A percentile compares a stretch with the other conserved stretches of the same genome.
Conservation (phyloP, 2,113 vertebrate genomes). For the Xiphophorus hellerii region DNA sequence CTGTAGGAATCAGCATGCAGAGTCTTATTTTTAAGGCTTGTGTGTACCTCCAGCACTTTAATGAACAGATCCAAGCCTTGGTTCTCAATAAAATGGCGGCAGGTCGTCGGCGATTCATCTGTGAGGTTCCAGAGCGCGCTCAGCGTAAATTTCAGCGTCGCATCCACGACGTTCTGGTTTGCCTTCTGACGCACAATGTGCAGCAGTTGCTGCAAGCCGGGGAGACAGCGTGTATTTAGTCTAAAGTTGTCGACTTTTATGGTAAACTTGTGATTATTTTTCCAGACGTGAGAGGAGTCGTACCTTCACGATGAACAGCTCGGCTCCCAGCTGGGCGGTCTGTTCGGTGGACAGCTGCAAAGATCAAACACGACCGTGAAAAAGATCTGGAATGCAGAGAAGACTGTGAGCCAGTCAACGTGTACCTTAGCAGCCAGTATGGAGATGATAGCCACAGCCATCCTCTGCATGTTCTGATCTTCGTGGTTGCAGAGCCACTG, state of each 20-base stretch:
- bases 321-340: constrained; percentile 95
- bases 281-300: not conserved
- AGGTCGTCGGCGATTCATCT: constrained; percentile 98
- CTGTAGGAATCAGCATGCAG: not conserved
- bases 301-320: constrained; percentile 97
- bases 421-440: constrained; percentile 98
- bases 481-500: constrained; percentile 99
- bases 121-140: constrained; percentile 99
- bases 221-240: not conserved
- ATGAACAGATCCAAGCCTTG: constrained; percentile 97
- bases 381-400: not conserved
- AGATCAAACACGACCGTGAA: not conserved
- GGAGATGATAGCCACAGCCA: constrained; percentile 99
- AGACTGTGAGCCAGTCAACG: not conserved
- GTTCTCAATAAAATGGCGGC: constrained; percentile 98
- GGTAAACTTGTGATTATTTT: not conserved
- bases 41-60: constrained; percentile 93
- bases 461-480: constrained; percentile 99
- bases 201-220: constrained; percentile 88
- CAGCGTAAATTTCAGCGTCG: constrained; percentile 96
- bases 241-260: not conserved
- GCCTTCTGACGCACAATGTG: constrained; percentile 99
- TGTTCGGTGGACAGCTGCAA: constrained; percentile 95
- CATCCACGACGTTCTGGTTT: constrained; percentile 92
- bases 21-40: not conserved